Evolutionary conservation across 2,797 vertebrate species (phyloP).

Genomic region (Etheostoma perlongum): DNA sequence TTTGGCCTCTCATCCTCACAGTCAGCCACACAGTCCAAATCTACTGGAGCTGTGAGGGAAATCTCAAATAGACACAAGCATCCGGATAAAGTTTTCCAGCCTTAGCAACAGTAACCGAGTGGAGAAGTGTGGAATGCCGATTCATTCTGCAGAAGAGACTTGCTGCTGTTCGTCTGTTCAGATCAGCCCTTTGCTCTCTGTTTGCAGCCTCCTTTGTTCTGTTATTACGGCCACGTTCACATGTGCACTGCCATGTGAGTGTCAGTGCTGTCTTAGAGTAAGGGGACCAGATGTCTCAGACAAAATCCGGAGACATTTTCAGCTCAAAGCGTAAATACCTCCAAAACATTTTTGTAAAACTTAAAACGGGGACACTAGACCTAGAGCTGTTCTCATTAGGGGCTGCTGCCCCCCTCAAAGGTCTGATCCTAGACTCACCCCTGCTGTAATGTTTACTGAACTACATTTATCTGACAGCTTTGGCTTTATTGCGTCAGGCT

Average conservation of each 20-base stretch:
- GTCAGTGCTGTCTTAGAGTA: background rate
- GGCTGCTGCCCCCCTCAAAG: too few species aligned
- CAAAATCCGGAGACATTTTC: too few species aligned
- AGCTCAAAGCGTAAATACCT: too few species aligned
- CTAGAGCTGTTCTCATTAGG: too few species aligned
- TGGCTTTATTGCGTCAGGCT: too few species aligned
- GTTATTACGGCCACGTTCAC: background rate
- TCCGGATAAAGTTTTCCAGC: constrained; percentile 61
- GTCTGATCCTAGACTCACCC: too few species aligned
- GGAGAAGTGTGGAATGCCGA: constrained; percentile 47
- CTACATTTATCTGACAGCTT: too few species aligned
- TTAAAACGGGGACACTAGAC: too few species aligned
- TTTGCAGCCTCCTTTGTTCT: constrained; percentile 36
- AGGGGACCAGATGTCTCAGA: too few species aligned
- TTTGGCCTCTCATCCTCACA: constrained; percentile 16
- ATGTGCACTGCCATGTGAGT: background rate
- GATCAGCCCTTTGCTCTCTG: constrained; percentile 5
- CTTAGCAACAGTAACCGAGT: constrained; percentile 70
- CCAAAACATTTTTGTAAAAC: too few species aligned
- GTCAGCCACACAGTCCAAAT: constrained; percentile 17
- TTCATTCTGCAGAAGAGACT: constrained; percentile 39
- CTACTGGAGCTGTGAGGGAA: constrained; percentile 9
- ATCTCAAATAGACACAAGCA: background rate
- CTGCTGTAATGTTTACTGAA: too few species aligned
- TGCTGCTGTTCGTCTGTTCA: constrained; percentile 8